phyloP scores from a whole-genome alignment of 2,888 invertebrate species.

The Drosophila villosipedis region DNA sequence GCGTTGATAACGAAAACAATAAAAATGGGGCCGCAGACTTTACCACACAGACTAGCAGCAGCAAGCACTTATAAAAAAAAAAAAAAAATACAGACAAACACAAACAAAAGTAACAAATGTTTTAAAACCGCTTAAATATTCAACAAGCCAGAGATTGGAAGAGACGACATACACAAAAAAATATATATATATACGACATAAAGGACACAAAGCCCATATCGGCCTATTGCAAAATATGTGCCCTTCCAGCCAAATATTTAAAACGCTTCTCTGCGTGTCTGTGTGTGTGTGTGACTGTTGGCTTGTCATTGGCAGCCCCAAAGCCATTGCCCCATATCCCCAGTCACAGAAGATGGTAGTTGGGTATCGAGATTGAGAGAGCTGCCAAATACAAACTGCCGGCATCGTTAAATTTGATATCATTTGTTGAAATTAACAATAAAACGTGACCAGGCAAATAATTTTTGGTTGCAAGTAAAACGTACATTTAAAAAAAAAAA shows the following conservation, averaged over 20 bases:
- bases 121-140: conserved; percentile 81
- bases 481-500: not conserved
- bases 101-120: conserved; percentile 63
- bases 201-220: conserved; percentile 62
- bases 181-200: conserved; percentile 28
- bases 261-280: conserved; percentile 21
- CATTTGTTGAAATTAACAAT: conserved; percentile 77
- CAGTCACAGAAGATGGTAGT: conserved; percentile 11
- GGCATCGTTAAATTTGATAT: conserved; percentile 71
- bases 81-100: conserved; percentile 5
- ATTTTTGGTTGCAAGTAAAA: conserved; percentile 46
- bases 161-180: conserved; percentile 15
- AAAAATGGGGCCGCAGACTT: conserved; percentile 64
- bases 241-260: conserved; percentile 59
- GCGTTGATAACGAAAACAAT: conserved; percentile 82
- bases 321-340: conserved; percentile 1
- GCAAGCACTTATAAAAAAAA: conserved; percentile 13
- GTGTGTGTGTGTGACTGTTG: conserved; percentile 11
- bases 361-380: conserved; percentile 4
- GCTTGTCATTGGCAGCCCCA: conserved; percentile 33
- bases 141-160: conserved; percentile 65
- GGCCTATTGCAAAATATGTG: conserved; percentile 80
- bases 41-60: conserved; percentile 28
- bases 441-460: conserved; percentile 78
- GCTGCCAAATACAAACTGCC: conserved; percentile 21